Evolutionary conservation across 2,888 invertebrate species (phyloP).

Genomic region (Marronus borbonicus): DNA sequence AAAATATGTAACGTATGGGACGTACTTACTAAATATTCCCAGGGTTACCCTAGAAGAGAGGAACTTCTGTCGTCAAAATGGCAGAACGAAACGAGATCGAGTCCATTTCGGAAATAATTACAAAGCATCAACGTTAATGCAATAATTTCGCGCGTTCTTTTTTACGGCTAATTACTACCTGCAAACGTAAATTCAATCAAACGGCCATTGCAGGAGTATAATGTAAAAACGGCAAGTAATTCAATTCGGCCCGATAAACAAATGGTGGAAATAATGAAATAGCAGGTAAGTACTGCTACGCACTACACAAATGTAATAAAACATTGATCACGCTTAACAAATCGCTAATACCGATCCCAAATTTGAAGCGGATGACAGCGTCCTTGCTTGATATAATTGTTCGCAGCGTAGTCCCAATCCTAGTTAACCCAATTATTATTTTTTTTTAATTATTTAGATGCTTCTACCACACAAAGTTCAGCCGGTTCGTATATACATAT

Average conservation of each 20-base stretch:
- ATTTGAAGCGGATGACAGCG: constrained; percentile 2
- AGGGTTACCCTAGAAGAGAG: too few relatives aligned
- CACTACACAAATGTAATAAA: not conserved
- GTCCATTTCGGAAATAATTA: not conserved
- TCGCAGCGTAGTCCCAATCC: constrained; percentile 11
- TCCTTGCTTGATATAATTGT: constrained; percentile 3
- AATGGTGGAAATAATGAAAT: too few relatives aligned
- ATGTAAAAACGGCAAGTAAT: too few relatives aligned
- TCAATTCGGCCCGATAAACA: too few relatives aligned
- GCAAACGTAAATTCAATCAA: not conserved
- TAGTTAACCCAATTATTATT: constrained; percentile 42
- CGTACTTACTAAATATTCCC: too few relatives aligned
- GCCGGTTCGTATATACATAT: not conserved
- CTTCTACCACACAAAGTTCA: constrained; percentile 4
- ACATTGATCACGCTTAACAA: constrained; percentile 6
- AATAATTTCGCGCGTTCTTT: not conserved
- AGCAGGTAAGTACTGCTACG: too few relatives aligned
- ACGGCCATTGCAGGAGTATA: too few relatives aligned
- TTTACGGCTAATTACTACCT: not conserved
- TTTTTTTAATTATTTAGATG: constrained; percentile 39
- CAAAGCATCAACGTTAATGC: not conserved
- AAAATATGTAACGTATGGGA: too few relatives aligned
- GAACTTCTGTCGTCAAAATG: too few relatives aligned
- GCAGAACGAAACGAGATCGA: too few relatives aligned
- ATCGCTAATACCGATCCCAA: constrained; percentile 28